Percentiles rank a stretch among this genome's conserved stretches.
Evolutionary conservation across 1,140 invertebrate genomes (phyloP).

Genomic region (Centruroides vittatus): DNA sequence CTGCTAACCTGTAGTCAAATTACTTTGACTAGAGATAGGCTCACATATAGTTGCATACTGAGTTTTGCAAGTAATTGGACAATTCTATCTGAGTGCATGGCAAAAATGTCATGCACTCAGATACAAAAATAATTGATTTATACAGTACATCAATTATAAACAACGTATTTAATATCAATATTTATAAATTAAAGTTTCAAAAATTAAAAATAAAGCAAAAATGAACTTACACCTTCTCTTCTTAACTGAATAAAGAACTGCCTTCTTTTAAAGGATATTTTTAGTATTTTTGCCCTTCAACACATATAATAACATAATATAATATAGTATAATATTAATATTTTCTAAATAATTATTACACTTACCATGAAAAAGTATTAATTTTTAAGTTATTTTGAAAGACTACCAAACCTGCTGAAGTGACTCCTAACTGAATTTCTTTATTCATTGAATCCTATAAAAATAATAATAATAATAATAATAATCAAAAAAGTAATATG

Average conservation of each 20-base stretch:
- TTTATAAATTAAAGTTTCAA: no score
- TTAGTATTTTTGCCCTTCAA: conserved; percentile 91
- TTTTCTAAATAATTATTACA: not conserved
- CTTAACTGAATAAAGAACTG: conserved; percentile 93
- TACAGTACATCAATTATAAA: no score
- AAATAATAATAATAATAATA: conserved; percentile 2
- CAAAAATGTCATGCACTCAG: no score
- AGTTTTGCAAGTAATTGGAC: no score
- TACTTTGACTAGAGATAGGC: no score
- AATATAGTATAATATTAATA: not conserved
- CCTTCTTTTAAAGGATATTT: conserved; percentile 97
- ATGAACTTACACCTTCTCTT: conserved; percentile 61
- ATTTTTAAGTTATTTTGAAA: conserved; percentile 87
- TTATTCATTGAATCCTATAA: conserved; percentile 73
- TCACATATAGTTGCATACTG: no score
- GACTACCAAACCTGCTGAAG: conserved; percentile 64
- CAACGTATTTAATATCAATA: no score
- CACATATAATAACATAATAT: conserved; percentile 7
- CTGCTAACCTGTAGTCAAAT: no score
- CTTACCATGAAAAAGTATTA: conserved; percentile 74
- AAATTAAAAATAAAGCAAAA: no score
- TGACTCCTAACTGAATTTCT: conserved; percentile 87
- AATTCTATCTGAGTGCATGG: no score
- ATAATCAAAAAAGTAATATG: no score
- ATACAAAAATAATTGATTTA: no score